Base-by-base conservation (phyloP, 2,113 vertebrate genomes). In the Leptobrachium leishanense region DNA sequence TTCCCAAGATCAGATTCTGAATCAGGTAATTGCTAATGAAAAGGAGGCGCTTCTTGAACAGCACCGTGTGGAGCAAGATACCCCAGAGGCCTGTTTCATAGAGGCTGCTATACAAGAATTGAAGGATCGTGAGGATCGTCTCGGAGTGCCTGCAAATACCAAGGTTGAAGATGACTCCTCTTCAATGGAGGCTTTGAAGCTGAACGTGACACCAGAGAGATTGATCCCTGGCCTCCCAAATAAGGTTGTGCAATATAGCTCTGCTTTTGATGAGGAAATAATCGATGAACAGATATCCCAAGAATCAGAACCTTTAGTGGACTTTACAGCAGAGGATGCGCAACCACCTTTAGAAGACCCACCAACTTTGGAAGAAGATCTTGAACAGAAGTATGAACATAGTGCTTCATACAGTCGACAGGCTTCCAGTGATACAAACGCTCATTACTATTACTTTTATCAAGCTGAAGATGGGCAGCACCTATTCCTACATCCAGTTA, bases 391-490 rank as follows among this genome's bases (percentile, higher is more conserved):
- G 89, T 84, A 81, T 74, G 81, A 77, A 82, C 79, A 81, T 67
- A 31, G 82, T 65, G 2, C 83, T 15, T 91, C 92, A n/a, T 74
- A 88, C 62, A 82, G 74, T 76, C 90, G 70, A 68, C 88, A 55
- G 55, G 86, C 85, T 76, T 79, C 83, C 57, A 72, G 88, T 82
- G 75, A 83, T 11, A 78, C 77, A 39, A 11, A 76, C 83, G 93
- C 94, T 84, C 96, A 95, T 43, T 97, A 92, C 88, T 99, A 99
- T 86, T 98, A 99, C 87, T 99, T 98, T 84, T 99, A 99, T 87
- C 98, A 99, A 95, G 97, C 96, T 77, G 96, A 97, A 41, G 96
- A 99, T 39, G 97, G 97, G n/a, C 97, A 99, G 85, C 94, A 98
- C 87, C 95, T 99, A 95, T 99, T 97, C 84, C 93, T 99, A 83